Base-by-base conservation (phyloP, 2,888 invertebrate genomes). In the Sepioteuthis lessoniana region DNA sequence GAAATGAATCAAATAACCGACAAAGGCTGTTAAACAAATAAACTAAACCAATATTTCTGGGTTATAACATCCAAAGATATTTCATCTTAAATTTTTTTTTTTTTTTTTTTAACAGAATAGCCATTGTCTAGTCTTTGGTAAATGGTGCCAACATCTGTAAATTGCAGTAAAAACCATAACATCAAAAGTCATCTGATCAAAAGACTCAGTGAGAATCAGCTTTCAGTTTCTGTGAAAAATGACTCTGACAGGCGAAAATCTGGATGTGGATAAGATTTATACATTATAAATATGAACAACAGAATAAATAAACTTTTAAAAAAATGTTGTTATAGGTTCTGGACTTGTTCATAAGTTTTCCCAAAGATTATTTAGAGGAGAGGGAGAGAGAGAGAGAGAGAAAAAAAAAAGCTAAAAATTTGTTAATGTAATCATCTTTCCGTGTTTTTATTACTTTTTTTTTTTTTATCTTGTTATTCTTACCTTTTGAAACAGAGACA, bases 401-500 rank as follows among this genome's bases (percentile, higher is more conserved):
- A 16, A 35, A 35, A 21, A 35, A n/a, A n/a, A n/a, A 76, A 76
- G n/a, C n/a, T n/a, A 60, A 47, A 47, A 55, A 28, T 5, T 55
- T 25, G 55, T 19, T n/a, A n/a, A n/a, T 76, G n/a, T n/a, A 35
- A 76, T 76, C 35, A 19, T n/a, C 76, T 76, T 76, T 31, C 31
- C 28, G 10, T 76, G 5, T n/a, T 31, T 31, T 13, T 13, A 31
- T n/a, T 5, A 25, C 21, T 25, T 60, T 60, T 60, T 60, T 60
- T 0, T 60, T 76, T 35, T 76, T 13, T 76, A n/a, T n/a, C 76
- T 55, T 76, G 76, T 76, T 35, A 76, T n/a, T n/a, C n/a, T n/a
- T 76, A 76, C 16, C 76, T 76, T 42, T 76, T 76, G 76, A 76
- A 76, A 76, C 76, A n/a, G 76, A 60, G 60, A 76, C 76, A 76